Evolutionary conservation across 2,797 vertebrate species (phyloP).

Genomic region (Tragopan temminckii): DNA sequence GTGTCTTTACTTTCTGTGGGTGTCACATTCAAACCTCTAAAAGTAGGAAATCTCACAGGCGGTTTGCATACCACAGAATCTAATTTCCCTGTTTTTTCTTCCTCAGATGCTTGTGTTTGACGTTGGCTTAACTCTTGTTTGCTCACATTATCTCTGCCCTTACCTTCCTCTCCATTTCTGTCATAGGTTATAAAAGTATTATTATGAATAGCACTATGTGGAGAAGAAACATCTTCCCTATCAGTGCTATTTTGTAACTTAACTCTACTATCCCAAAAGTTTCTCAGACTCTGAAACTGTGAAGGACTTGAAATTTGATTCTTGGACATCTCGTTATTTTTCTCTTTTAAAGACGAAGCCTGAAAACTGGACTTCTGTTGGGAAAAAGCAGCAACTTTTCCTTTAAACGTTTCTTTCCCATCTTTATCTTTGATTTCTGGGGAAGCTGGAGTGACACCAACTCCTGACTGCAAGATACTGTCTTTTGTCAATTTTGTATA

Average conservation of each 20-base stretch:
- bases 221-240: neutral
- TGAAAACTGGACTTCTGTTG: slow-evolving; percentile 78
- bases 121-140: slow-evolving; percentile 66
- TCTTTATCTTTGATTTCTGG: slow-evolving; percentile 6
- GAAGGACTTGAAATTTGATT: slow-evolving; percentile 78
- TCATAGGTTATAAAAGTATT: neutral
- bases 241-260: slow-evolving; percentile 57
- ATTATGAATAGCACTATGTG: neutral
- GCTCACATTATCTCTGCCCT: neutral
- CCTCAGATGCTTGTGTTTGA: slow-evolving; percentile 38
- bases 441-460: neutral
- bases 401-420: neutral
- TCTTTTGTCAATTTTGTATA: neutral
- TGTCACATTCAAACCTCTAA: neutral
- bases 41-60: slow-evolving; percentile 24
- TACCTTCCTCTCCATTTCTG: slow-evolving; percentile 48
- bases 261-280: slow-evolving; percentile 88
- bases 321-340: slow-evolving; percentile 78
- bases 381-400: neutral
- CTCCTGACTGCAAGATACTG: neutral
- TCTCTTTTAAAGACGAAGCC: slow-evolving; percentile 84
- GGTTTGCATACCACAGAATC: slow-evolving; percentile 65
- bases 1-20: neutral
- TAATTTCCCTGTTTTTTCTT: slow-evolving; percentile 53
- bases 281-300: slow-evolving; percentile 89